phyloP scores from a whole-genome alignment of 2,113 vertebrate genomes.

The Heteronetta atricapilla region DNA sequence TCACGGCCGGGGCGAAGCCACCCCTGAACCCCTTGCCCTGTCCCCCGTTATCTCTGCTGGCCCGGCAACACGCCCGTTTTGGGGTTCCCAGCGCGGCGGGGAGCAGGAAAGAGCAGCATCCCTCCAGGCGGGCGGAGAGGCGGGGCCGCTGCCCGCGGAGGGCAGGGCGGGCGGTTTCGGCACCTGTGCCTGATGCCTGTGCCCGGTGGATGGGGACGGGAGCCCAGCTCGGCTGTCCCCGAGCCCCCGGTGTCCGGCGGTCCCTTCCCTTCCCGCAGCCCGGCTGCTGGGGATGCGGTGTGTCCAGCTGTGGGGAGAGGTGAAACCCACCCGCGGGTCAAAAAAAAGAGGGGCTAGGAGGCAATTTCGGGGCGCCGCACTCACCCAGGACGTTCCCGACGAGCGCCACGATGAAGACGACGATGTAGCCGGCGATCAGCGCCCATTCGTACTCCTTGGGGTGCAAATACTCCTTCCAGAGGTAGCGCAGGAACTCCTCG shows the following conservation, averaged over 20 bases:
- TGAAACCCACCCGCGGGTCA: neutral
- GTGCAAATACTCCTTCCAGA: constrained; percentile 94
- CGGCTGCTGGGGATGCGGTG: neutral
- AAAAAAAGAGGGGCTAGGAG: neutral
- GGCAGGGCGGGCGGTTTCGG: neutral
- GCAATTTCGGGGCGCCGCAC: constrained; percentile 46
- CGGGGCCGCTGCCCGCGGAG: neutral
- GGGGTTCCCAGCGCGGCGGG: neutral
- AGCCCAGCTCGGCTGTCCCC: too few species aligned
- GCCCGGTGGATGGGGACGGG: neutral
- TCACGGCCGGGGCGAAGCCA: too few species aligned
- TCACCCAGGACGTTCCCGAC: constrained; percentile 94
- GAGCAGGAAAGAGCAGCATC: too few species aligned
- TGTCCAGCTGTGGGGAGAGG: neutral
- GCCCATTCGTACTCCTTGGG: constrained; percentile 97
- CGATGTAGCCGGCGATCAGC: constrained; percentile 91
- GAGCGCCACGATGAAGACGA: constrained; percentile 93
- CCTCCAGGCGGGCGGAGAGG: neutral
- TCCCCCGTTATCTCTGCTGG: neutral
- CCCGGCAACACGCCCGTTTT: neutral
- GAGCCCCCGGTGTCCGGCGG: neutral
- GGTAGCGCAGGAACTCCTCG: constrained; percentile 90
- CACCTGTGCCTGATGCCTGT: neutral
- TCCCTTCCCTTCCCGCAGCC: neutral
- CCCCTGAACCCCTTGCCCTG: too few species aligned